Conservation (phyloP, 2,113 vertebrate species). For the Falcunculus frontatus region DNA sequence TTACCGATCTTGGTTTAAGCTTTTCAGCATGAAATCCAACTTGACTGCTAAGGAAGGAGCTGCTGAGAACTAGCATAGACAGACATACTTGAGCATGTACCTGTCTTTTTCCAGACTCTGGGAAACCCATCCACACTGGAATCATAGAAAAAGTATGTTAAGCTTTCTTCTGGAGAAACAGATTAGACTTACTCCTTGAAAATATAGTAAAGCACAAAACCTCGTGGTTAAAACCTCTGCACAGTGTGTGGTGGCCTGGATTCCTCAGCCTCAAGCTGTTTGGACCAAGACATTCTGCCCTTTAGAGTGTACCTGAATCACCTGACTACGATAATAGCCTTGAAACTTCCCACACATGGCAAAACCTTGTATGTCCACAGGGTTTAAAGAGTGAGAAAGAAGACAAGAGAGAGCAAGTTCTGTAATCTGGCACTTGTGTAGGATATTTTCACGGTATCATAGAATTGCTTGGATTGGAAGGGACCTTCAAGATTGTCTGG, state of each 20-base stretch:
- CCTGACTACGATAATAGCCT: fast-evolving
- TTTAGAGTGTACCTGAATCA: neutral
- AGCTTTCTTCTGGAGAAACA: neutral
- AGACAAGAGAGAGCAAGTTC: neutral
- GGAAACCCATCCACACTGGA: neutral
- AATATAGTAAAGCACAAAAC: neutral
- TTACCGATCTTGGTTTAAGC: neutral
- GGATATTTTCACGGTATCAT: neutral
- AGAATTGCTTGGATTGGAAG: neutral
- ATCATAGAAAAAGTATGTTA: neutral
- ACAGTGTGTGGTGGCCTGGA: neutral
- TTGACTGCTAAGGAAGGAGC: neutral
- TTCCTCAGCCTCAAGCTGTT: neutral
- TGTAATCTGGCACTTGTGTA: neutral
- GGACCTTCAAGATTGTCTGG: neutral
- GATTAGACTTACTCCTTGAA: neutral
- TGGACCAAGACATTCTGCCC: neutral
- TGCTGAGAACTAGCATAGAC: neutral
- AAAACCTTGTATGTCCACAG: neutral
- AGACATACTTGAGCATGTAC: neutral
- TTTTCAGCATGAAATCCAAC: neutral
- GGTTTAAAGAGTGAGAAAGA: neutral
- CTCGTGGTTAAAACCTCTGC: neutral
- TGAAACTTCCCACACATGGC: neutral
- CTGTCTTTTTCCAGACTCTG: neutral